A percentile compares a stretch with the other conserved stretches of the same genome.
These are phyloP conservation scores for Melanotaenia nigrans DNA, from an alignment of 2,797 vertebrate genomes.

Conservation along the genomic window DNA sequence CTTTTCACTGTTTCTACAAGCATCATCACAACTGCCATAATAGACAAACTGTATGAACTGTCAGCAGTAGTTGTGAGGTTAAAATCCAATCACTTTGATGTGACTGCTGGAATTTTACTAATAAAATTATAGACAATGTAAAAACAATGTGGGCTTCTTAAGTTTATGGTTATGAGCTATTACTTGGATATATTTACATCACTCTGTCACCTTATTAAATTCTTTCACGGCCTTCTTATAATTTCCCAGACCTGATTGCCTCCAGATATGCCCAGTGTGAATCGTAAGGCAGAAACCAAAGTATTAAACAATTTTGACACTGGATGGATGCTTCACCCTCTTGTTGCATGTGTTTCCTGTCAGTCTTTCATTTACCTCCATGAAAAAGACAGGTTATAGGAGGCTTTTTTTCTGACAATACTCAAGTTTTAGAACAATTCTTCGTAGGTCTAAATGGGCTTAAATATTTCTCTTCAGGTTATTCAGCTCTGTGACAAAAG, in stretches of 20 bases:
- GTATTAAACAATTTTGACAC: slow-evolving; percentile 47
- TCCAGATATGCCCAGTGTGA: slow-evolving; percentile 45
- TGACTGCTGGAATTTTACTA: slow-evolving; percentile 46
- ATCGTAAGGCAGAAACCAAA: slow-evolving; percentile 40
- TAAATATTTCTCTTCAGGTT: background rate
- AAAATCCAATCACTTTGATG: slow-evolving; percentile 62
- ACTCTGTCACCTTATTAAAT: slow-evolving; percentile 40
- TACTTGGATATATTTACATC: slow-evolving; percentile 1
- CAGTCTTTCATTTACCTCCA: slow-evolving; percentile 8
- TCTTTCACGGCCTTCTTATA: slow-evolving; percentile 45
- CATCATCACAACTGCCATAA: slow-evolving; percentile 30
- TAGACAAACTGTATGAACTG: slow-evolving; percentile 20
- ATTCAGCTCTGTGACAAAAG: background rate
- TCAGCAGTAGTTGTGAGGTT: slow-evolving; percentile 46
- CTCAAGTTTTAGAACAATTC: background rate
- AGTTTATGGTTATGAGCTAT: slow-evolving; percentile 20
- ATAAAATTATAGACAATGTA: slow-evolving; percentile 7
- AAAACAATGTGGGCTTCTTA: slow-evolving; percentile 37
- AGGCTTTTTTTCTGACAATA: background rate
- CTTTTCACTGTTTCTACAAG: slow-evolving; percentile 7
- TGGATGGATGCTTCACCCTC: slow-evolving; percentile 48
- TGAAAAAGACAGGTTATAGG: background rate
- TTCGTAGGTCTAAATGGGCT: background rate
- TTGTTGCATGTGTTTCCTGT: slow-evolving; percentile 24
- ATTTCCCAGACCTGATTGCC: slow-evolving; percentile 43